phyloP scores from a whole-genome alignment of 2,113 vertebrate species.

The Scolopax mira region DNA sequence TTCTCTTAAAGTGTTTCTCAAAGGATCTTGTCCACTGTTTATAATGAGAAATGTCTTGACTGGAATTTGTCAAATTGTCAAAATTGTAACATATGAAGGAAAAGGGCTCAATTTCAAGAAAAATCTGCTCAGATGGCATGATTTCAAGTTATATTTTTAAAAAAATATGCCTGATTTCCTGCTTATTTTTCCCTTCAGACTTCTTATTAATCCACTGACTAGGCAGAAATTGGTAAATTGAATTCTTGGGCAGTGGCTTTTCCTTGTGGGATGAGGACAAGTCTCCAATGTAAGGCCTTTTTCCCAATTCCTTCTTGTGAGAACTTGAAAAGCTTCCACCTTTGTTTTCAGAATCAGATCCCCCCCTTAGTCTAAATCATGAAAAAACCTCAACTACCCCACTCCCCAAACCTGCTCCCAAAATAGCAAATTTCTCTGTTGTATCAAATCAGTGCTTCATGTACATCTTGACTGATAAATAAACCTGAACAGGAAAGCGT shows the following conservation, averaged over 20 bases:
- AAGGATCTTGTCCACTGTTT: background rate
- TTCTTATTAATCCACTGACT: background rate
- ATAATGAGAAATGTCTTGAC: background rate
- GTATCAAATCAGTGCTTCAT: background rate
- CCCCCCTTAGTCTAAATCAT: background rate
- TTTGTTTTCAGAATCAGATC: background rate
- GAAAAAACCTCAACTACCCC: accelerated
- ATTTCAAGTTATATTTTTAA: background rate
- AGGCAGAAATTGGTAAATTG: background rate
- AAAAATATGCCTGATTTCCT: background rate
- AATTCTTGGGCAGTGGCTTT: background rate
- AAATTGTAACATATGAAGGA: background rate
- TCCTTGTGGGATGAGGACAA: background rate
- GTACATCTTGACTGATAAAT: background rate
- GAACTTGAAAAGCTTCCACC: background rate
- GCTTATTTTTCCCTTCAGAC: background rate
- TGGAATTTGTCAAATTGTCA: background rate
- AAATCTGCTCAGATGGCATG: background rate
- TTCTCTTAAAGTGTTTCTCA: background rate
- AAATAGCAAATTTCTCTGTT: background rate
- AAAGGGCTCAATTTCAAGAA: background rate
- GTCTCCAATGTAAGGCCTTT: background rate
- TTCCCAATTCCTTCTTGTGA: background rate
- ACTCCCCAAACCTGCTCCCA: accelerated
- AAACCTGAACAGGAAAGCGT: background rate